phyloP scores from a whole-genome alignment of 2,113 vertebrate species.

The Leptodactylus fuscus region DNA sequence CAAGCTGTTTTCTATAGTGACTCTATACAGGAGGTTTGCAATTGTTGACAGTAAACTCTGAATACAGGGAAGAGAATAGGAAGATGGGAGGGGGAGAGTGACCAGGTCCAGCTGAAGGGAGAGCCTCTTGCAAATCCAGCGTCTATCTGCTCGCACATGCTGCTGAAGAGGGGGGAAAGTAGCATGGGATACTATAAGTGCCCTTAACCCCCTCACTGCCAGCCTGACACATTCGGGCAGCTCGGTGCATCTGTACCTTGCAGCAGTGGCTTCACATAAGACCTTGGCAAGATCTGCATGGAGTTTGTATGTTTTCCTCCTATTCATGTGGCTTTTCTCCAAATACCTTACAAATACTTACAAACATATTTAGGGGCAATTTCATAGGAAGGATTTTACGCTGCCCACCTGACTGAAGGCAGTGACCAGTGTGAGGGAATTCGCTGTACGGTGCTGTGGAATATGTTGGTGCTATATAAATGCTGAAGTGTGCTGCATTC shows the following conservation, averaged over 20 bases:
- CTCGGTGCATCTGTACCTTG: neutral
- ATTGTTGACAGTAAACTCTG: slow-evolving; percentile 50
- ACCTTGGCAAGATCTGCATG: neutral
- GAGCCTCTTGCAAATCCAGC: slow-evolving; percentile 63
- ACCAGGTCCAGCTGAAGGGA: slow-evolving; percentile 70
- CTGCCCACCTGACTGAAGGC: neutral
- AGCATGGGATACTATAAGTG: slow-evolving; percentile 61
- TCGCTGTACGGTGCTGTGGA: neutral
- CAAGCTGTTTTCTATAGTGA: slow-evolving; percentile 71
- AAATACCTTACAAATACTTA: neutral
- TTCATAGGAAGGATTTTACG: no score
- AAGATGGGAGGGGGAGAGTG: slow-evolving; percentile 62
- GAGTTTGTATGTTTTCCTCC: neutral
- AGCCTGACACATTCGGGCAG: neutral
- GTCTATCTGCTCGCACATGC: slow-evolving; percentile 60
- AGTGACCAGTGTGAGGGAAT: neutral
- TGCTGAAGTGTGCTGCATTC: neutral
- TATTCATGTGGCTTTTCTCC: neutral
- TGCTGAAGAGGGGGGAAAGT: slow-evolving; percentile 55
- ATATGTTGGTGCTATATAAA: slow-evolving; percentile 3
- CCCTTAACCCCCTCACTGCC: slow-evolving; percentile 60
- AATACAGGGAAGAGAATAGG: slow-evolving; percentile 18
- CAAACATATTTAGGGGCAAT: neutral
- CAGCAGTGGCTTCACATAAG: neutral
- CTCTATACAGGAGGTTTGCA: slow-evolving; percentile 65